Conservation (phyloP, 2,113 vertebrate species). For the Orycteropus afer region DNA sequence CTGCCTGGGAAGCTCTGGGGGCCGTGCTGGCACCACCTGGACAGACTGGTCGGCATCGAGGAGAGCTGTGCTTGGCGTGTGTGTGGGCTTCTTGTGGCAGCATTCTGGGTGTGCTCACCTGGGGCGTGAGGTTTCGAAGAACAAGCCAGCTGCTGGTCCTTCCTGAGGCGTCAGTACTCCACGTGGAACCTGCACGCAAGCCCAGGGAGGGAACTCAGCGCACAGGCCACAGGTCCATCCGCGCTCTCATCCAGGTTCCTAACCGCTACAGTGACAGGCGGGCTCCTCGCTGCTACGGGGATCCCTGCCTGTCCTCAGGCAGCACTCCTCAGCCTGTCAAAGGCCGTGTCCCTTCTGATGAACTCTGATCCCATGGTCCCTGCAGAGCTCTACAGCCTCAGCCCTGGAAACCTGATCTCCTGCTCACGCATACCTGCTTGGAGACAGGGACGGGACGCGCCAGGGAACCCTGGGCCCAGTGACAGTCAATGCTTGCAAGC, state of each 20-base stretch:
- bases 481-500: accelerated
- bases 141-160: conserved; percentile 99
- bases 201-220: background rate
- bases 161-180: conserved; percentile 97
- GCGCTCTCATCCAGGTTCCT: background rate
- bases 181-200: conserved; percentile 91
- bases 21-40: too few species aligned
- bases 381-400: background rate
- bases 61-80: too few species aligned
- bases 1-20: too few species aligned
- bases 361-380: background rate
- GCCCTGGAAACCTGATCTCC: too few species aligned
- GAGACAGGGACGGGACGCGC: accelerated
- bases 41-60: too few species aligned
- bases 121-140: conserved; percentile 98
- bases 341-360: background rate
- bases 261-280: too few species aligned
- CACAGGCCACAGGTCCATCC: background rate
- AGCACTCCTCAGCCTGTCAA: background rate
- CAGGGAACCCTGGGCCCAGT: background rate
- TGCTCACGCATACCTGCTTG: background rate
- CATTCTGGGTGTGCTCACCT: conserved; percentile 84
- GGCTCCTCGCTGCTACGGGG: accelerated
- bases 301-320: background rate
- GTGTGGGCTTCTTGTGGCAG: background rate